phyloP scores from a whole-genome alignment of 2,888 invertebrate species.

The Drosophila merina region DNA sequence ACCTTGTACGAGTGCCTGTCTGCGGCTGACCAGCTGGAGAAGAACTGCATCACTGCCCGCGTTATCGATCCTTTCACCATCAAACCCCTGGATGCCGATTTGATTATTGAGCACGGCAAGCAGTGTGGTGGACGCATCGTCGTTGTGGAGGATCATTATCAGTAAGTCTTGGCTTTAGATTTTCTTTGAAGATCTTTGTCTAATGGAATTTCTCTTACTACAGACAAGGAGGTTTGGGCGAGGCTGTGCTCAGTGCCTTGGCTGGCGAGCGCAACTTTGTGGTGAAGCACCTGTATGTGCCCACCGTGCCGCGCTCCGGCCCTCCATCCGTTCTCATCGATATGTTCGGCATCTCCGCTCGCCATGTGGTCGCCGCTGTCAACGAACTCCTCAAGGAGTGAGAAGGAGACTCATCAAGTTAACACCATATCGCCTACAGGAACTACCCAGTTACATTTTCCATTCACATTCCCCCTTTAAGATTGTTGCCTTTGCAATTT shows the following conservation, averaged over 20 bases:
- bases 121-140: conserved; percentile 92
- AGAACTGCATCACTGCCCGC: conserved; percentile 89
- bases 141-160: conserved; percentile 99
- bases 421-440: conserved; percentile 14
- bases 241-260: conserved; percentile 94
- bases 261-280: conserved; percentile 88
- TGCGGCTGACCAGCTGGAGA: conserved; percentile 91
- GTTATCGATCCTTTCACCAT: conserved; percentile 98
- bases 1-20: conserved; percentile 95
- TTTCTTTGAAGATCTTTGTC: background rate
- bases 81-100: conserved; percentile 95
- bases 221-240: conserved; percentile 94
- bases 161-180: conserved; percentile 87
- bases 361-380: conserved; percentile 90
- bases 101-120: conserved; percentile 90
- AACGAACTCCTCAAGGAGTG: conserved; percentile 86
- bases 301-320: conserved; percentile 95
- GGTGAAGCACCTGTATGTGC: conserved; percentile 92
- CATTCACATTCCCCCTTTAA: conserved; percentile 11
- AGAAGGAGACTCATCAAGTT: conserved; percentile 33
- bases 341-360: conserved; percentile 94
- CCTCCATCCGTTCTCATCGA: conserved; percentile 94
- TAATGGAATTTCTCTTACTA: conserved; percentile 12
- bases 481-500: conserved; percentile 11
- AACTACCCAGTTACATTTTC: conserved; percentile 1